A percentile compares a stretch with the other conserved stretches of the same genome.
Conservation (phyloP, 2,888 invertebrate genomes). For the Ophion ventricosus region DNA sequence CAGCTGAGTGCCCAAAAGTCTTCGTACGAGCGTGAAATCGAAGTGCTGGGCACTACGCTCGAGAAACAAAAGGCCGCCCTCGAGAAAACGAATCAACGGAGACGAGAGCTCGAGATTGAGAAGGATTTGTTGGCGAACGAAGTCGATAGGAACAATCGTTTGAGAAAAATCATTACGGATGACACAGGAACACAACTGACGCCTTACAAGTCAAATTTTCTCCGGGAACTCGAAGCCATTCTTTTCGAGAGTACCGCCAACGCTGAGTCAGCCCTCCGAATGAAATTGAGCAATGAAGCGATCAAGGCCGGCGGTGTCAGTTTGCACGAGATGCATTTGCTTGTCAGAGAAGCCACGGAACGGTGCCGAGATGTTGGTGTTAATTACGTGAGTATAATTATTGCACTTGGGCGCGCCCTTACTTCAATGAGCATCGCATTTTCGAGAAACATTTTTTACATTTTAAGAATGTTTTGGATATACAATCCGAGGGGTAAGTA, state of each 20-base stretch:
- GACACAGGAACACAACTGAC: constrained; percentile 80
- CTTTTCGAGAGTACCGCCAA: constrained; percentile 81
- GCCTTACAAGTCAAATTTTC: constrained; percentile 84
- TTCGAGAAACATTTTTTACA: background rate
- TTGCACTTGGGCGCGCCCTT: background rate
- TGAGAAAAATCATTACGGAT: constrained; percentile 83
- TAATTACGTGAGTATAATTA: constrained; percentile 78
- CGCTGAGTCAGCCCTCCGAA: constrained; percentile 76
- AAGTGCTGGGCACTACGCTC: constrained; percentile 77
- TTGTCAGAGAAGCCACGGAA: constrained; percentile 82
- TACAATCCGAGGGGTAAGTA: too few species aligned
- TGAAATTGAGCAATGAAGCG: constrained; percentile 75
- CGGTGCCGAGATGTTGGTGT: constrained; percentile 79
- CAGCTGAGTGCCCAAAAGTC: constrained; percentile 79
- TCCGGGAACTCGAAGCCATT: constrained; percentile 84
- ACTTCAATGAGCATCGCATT: background rate
- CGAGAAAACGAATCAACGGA: constrained; percentile 77
- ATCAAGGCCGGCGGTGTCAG: constrained; percentile 78
- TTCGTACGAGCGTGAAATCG: constrained; percentile 79
- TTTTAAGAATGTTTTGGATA: background rate
- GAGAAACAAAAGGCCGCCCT: constrained; percentile 80
- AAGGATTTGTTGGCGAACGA: constrained; percentile 81
- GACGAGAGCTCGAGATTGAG: constrained; percentile 79
- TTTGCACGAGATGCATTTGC: constrained; percentile 81
- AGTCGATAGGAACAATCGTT: constrained; percentile 83